Conservation (phyloP, 1,140 invertebrate genomes). For the Tetragonula clypearis region DNA sequence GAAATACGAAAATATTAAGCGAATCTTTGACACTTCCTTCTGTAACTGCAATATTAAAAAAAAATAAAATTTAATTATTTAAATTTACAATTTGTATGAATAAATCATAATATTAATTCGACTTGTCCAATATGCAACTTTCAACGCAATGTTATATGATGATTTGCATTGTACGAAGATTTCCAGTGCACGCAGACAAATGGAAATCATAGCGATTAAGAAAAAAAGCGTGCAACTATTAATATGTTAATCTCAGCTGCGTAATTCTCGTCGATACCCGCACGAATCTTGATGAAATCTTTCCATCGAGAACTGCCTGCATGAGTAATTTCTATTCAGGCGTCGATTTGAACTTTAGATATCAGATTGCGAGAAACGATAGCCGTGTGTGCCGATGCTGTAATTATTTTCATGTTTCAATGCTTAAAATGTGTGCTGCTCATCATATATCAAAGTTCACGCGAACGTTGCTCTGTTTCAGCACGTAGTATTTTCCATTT, state of each 20-base stretch:
- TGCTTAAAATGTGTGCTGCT: slow-evolving; percentile 33
- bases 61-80: too few species aligned
- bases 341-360: slow-evolving; percentile 51
- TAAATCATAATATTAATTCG: background rate
- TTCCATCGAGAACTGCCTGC: background rate
- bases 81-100: background rate
- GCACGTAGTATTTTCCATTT: background rate
- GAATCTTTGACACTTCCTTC: too few species aligned
- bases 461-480: slow-evolving; percentile 17
- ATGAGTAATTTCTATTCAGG: slow-evolving; percentile 22
- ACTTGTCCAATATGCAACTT: background rate
- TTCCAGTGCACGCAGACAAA: background rate
- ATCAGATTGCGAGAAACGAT: slow-evolving; percentile 40
- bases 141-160: background rate
- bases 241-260: slow-evolving; percentile 31
- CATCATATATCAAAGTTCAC: slow-evolving; percentile 46
- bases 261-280: background rate
- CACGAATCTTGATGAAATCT: slow-evolving; percentile 25
- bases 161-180: slow-evolving; percentile 7
- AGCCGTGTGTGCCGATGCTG: slow-evolving; percentile 26
- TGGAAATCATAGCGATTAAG: background rate
- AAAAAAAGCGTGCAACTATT: slow-evolving; percentile 28
- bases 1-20: too few species aligned
- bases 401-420: slow-evolving; percentile 48
- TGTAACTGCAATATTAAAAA: too few species aligned